These are phyloP conservation scores for Polypedilum pembai DNA, from an alignment of 1,140 invertebrate genomes.

Conservation along the genomic window DNA sequence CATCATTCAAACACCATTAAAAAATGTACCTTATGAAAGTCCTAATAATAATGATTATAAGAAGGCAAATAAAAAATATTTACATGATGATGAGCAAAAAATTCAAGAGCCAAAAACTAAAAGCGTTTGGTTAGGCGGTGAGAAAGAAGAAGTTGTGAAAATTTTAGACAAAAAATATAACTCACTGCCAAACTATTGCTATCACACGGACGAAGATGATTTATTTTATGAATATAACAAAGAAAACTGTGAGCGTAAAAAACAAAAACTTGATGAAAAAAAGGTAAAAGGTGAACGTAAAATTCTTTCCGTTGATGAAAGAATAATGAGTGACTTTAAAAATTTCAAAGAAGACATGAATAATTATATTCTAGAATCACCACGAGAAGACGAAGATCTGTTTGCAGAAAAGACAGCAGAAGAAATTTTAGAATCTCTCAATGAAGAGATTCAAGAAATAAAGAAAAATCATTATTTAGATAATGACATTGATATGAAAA, in stretches of 20 bases:
- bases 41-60: too few relatives aligned
- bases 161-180: constrained; percentile 8
- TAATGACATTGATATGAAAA: background rate
- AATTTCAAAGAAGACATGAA: too few relatives aligned
- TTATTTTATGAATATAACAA: constrained; percentile 19
- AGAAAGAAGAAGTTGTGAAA: background rate
- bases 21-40: background rate
- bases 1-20: background rate
- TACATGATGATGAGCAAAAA: background rate
- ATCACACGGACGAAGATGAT: background rate
- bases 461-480: background rate
- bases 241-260: background rate
- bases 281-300: background rate
- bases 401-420: background rate
- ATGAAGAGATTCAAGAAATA: background rate
- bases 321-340: background rate
- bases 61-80: too few relatives aligned
- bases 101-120: background rate
- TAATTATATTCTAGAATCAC: too few relatives aligned
- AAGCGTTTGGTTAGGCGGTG: background rate
- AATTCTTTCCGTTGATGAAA: background rate
- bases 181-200: constrained; percentile 11
- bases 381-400: too few relatives aligned
- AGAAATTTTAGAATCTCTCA: background rate
- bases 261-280: background rate